These are phyloP conservation scores for Phengaris alcon DNA, from an alignment of 2,888 invertebrate species.

Conservation along the genomic window DNA sequence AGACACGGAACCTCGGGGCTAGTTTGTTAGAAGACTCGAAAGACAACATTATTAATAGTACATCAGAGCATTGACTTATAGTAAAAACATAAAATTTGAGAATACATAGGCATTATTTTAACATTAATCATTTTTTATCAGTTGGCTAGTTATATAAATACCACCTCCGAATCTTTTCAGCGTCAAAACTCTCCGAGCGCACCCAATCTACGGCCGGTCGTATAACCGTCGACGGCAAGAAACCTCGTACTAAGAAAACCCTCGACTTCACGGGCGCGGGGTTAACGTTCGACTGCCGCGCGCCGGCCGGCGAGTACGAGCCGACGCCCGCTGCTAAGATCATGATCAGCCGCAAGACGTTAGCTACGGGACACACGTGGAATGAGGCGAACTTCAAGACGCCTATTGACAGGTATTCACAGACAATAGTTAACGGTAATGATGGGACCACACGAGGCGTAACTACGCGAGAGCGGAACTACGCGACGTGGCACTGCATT, in stretches of 20 bases:
- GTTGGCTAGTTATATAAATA: too few species aligned
- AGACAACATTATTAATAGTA: too few species aligned
- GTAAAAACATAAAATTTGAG: too few species aligned
- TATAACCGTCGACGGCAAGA: constrained; percentile 54
- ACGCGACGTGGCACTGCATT: too few species aligned
- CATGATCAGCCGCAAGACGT: constrained; percentile 71
- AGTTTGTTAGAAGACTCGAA: too few species aligned
- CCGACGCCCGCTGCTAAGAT: constrained; percentile 68
- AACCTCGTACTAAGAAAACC: constrained; percentile 61
- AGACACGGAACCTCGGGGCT: too few species aligned
- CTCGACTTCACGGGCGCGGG: constrained; percentile 65
- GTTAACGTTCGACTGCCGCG: constrained; percentile 54
- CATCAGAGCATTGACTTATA: too few species aligned
- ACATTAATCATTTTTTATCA: too few species aligned
- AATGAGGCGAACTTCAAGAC: constrained; percentile 72
- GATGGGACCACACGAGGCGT: too few species aligned
- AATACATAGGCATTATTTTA: too few species aligned
- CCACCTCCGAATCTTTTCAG: constrained; percentile 40
- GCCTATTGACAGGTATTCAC: constrained; percentile 53
- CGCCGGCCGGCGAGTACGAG: constrained; percentile 59
- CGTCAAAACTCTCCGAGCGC: constrained; percentile 62
- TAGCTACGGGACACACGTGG: constrained; percentile 73
- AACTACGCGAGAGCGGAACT: too few species aligned
- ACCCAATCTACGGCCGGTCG: constrained; percentile 59
- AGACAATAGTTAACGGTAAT: too few species aligned